Base-by-base conservation (phyloP, 2,888 invertebrate genomes). In the Pandemis corylana region DNA sequence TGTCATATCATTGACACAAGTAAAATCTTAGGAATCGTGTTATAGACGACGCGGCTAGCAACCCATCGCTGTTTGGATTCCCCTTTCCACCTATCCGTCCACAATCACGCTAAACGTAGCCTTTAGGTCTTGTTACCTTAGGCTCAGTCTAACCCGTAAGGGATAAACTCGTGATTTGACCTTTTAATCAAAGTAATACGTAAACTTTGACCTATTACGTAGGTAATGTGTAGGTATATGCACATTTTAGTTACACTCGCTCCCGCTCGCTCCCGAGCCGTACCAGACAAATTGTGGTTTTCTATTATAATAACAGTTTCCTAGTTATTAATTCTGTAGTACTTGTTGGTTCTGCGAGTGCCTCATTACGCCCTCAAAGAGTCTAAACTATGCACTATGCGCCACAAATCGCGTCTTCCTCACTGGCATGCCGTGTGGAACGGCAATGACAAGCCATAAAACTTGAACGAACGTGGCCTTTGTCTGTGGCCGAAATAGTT, bases 341-440 rank as follows among this genome's bases (percentile, higher is more conserved):
- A 72, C 73, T 56, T 67, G 49, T 41, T 75, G 68, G 79, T 76
- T 76, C 68, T 77, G 68, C 67, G 36, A 42, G 44, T 63, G 76
- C 75, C 76, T 67, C 76, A 49, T 28, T 49, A 49, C 28, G 49
- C 65, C 49, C 65, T 65, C 75, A 73, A 75, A 75, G 66, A 66
- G 49, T 51, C 86, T 81, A 80, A 82, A 84, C 76, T 80, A 78
- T 78, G 77, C 79, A 79, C 80, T 84, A 84, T 78, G 77, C 78
- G 85, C 89, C 90, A 83, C 90, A 90, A 90, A 90, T 83, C 78
- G 79, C 80, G 78, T 79, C 76, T 83, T 81, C 82, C 81, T 78
- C 75, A 78, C 81, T 75, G 77, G 81, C 84, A 81, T 77, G 74
- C 78, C 79, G 78, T 79, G 81, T 77, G 49, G 71, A 77, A 72